Base-by-base conservation (phyloP, 2,888 invertebrate species). In the Eupithecia tripunctaria region DNA sequence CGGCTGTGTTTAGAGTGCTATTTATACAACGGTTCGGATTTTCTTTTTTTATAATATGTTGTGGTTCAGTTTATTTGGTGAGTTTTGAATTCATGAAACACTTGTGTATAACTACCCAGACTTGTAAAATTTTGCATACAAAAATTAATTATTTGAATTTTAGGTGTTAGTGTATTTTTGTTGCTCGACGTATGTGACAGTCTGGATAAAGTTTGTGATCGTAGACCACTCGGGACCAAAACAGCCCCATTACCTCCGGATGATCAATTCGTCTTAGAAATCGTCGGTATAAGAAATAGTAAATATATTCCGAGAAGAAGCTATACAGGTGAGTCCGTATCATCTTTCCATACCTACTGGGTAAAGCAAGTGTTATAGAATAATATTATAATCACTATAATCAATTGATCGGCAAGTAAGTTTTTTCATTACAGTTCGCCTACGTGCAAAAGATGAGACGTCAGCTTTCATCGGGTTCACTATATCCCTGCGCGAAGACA, bases 401-500 rank as follows among this genome's bases (percentile, higher is more conserved):
- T 18, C 12, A 29, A 29, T 18, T 29, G 10, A 60, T 29, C 18
- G 18, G 12, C 29, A 3, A 6, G 18, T 60, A 29, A 18, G 27
- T 60, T 29, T 32, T 36, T 29, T 60, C 6, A n/a, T 86, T 86
- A 29, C 82, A 93, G 93, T 93, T 36, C 84, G 85, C 2, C 81
- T 93, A 7, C 87, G 83, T 67, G 85, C 92, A 0, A 84, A 85
- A 59, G 90, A 91, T 32, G 80, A 78, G 0, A 77, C 78, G 14
- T 83, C 91, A 0, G 82, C 87, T 0, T 94, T 94, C 78, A 93
- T 92, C 25, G 94, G 91, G 0, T 94, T 93, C 72, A 89, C 91
- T 1, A 92, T 94, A 81, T 91, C 88, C 2, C 85, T 89, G 0
- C 85, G 82, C 29, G 93, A 88, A 67, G 92, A 91, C 36, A 85